Evolutionary conservation across 2,888 invertebrate species (phyloP), one percentile per base, ranked within the genome.

Genomic region (Phaedon cochleariae): DNA sequence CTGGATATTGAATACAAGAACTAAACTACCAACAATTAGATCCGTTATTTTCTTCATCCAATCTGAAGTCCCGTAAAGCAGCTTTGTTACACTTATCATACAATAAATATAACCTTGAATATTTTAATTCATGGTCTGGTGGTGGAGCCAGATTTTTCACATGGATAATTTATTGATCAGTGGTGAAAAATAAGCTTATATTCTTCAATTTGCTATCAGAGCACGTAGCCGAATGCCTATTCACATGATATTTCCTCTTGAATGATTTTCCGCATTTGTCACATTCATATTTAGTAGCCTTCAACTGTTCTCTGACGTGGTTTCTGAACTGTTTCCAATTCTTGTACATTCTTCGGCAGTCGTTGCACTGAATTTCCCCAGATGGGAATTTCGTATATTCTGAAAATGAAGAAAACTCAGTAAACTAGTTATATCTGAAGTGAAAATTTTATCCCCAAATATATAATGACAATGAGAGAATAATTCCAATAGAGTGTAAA

Each of bases 181-280:
- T 41, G 41, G 41, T 41, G 41, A 41, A 41, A 41, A 41, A 41
- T 41, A 41, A 15, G 6, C 41, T 41, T n/a, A 41, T 41, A n/a
- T 41, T 12, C 41, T 41, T 41, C 15, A 41, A 15, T 15, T 41
- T 41, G 15, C 41, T 41, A 12, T 41, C 41, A 6, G n/a, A 15
- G 6, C 41, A 41, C 6, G 41, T 41, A 2, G 6, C 15, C 15
- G 41, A 51, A 79, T 92, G 92, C 76, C 92, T 87, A 77, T 89
- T 87, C 75, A 92, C 87, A 22, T 91, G 90, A 74, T 90, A 90
- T 83, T 90, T 90, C 84, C 90, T 90, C 72, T 89, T 88, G 83
- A 92, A 92, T 17, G 31, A 63, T 69, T 71, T 75, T 18, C 67
- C 64, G 65, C 77, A 77, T 52, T 71, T 68, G 3, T 52, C 20